Evolutionary conservation across 2,113 vertebrate genomes (phyloP).

Genomic region (Nibea albiflora): DNA sequence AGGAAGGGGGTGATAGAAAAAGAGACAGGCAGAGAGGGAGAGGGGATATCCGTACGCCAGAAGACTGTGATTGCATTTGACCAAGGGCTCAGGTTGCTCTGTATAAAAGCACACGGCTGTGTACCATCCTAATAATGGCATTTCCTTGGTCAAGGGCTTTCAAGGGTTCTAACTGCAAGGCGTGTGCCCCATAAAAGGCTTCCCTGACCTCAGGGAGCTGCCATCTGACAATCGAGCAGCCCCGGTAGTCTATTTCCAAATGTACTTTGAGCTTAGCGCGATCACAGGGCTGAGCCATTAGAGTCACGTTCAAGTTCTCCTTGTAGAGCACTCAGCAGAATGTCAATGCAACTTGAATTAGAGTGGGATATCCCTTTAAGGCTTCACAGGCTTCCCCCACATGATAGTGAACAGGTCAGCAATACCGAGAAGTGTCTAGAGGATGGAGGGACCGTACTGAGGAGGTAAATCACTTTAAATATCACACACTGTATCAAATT

Average conservation of each 20-base stretch:
- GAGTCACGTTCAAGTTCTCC: slow-evolving; percentile 59
- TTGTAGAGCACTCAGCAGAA: slow-evolving; percentile 64
- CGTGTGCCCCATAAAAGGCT: slow-evolving; percentile 63
- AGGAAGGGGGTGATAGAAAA: slow-evolving; percentile 5
- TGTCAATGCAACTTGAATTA: slow-evolving; percentile 67
- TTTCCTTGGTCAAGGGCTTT: slow-evolving; percentile 70
- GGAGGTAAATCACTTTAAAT: slow-evolving; percentile 66
- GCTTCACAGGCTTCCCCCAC: slow-evolving; percentile 63
- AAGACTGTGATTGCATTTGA: slow-evolving; percentile 57
- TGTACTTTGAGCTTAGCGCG: slow-evolving; percentile 43
- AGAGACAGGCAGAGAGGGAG: slow-evolving; percentile 9
- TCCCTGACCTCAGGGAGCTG: slow-evolving; percentile 70
- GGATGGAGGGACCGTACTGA: slow-evolving; percentile 1
- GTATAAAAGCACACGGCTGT: slow-evolving; percentile 42
- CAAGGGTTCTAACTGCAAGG: slow-evolving; percentile 47
- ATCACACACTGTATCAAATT: slow-evolving; percentile 41
- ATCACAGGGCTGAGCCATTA: slow-evolving; percentile 45
- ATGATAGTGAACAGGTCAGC: slow-evolving; percentile 65
- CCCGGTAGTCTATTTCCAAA: slow-evolving; percentile 61
- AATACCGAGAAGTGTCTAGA: slow-evolving; percentile 42
- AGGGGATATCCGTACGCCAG: slow-evolving; percentile 4
- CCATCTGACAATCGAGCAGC: slow-evolving; percentile 52
- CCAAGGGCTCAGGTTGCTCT: slow-evolving; percentile 55
- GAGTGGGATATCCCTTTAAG: slow-evolving; percentile 71
- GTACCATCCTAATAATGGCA: slow-evolving; percentile 55